Conservation (phyloP, 2,888 invertebrate species). For the Cephus pulcher region DNA sequence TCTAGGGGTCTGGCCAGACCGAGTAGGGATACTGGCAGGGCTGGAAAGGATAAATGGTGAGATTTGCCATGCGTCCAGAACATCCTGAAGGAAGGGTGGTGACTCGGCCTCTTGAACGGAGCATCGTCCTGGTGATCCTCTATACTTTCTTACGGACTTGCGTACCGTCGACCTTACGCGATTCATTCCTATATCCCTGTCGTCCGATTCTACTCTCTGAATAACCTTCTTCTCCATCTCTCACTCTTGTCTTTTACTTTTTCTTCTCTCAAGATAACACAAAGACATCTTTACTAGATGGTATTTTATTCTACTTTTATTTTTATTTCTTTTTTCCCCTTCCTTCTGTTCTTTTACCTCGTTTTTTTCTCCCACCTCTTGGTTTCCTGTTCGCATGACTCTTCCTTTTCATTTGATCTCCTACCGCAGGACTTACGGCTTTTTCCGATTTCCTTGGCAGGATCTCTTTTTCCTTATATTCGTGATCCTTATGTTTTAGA, state of each 20-base stretch:
- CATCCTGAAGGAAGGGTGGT: slow-evolving; percentile 22
- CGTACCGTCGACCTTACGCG: neutral
- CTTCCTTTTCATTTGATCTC: neutral
- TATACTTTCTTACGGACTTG: neutral
- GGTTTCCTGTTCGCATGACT: neutral
- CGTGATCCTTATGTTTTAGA: neutral
- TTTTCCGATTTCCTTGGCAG: neutral
- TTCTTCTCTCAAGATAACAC: neutral
- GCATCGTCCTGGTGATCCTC: neutral
- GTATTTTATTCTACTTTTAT: neutral
- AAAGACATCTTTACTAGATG: neutral
- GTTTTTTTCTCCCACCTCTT: neutral
- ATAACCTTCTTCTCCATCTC: neutral
- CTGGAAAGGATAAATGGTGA: slow-evolving; percentile 17
- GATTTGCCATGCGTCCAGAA: slow-evolving; percentile 20
- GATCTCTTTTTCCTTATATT: neutral
- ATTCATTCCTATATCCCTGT: neutral
- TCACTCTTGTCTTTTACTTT: neutral
- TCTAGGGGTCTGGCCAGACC: slow-evolving; percentile 16
- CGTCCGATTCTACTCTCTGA: neutral
- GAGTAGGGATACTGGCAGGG: neutral
- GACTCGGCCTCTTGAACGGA: slow-evolving; percentile 5
- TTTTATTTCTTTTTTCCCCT: neutral
- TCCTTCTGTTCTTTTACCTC: neutral
- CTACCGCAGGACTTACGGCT: neutral